These are phyloP conservation scores for Brotula barbata DNA, from an alignment of 2,797 vertebrate species.

Conservation along the genomic window DNA sequence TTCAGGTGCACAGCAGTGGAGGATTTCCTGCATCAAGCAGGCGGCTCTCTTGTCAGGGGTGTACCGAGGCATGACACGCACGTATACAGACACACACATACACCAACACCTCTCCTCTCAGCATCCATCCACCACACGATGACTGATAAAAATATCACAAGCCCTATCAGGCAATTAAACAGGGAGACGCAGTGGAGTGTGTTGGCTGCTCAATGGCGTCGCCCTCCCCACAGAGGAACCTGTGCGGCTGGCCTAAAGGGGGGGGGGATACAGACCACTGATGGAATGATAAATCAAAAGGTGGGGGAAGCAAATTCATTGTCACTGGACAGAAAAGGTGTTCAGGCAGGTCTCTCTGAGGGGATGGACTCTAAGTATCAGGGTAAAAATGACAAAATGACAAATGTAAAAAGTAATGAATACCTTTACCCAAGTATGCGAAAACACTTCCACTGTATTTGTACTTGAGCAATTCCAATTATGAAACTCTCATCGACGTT, in stretches of 20 bases:
- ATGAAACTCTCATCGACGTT: too few relatives aligned
- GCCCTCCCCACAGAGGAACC: conserved; percentile 47
- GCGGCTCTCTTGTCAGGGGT: conserved; percentile 69
- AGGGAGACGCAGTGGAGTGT: conserved; percentile 60
- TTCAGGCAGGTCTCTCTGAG: background rate
- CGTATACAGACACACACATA: conserved; percentile 22
- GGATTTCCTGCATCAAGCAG: conserved; percentile 67
- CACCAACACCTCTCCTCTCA: conserved; percentile 27
- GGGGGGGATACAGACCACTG: conserved; percentile 38
- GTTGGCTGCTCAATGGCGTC: conserved; percentile 65
- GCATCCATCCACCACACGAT: conserved; percentile 62
- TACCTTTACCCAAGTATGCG: background rate
- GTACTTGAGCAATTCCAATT: too few relatives aligned
- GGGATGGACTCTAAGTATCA: too few relatives aligned
- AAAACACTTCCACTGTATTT: too few relatives aligned
- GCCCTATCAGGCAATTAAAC: conserved; percentile 78
- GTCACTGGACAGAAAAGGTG: conserved; percentile 7
- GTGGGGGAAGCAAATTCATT: conserved; percentile 47
- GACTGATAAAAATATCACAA: conserved; percentile 78
- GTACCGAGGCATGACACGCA: conserved; percentile 65
- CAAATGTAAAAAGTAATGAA: too few relatives aligned
- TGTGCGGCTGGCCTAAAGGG: conserved; percentile 47
- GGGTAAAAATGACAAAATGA: too few relatives aligned
- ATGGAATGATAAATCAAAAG: conserved; percentile 58
- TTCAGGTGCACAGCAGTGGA: conserved; percentile 68